Evolutionary conservation across 1,140 invertebrate species (phyloP), one percentile per base, ranked within the genome.

Genomic region (Drosophila paulistorum): DNA sequence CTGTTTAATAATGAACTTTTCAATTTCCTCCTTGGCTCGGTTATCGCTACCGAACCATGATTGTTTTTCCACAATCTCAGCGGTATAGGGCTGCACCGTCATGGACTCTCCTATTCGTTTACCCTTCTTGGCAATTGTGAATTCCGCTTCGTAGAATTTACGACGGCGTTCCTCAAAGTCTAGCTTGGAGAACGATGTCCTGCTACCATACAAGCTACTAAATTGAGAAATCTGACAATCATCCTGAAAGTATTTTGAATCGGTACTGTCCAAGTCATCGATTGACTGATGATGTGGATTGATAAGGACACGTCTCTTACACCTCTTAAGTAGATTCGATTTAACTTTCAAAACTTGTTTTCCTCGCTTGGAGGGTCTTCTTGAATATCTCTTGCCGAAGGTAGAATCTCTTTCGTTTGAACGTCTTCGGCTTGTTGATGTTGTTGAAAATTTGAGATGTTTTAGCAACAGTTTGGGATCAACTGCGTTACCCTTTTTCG

Each of bases 91-190:
- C 1, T 9, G 2, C 0, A 48, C 45, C 77, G 82, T 82, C 10
- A 79, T 13, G 10, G 41, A 7, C 0, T 82, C 75, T 39, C 61
- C 73, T 60, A 82, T 67, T 26, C 70, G 72, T 20, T 23, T 65
- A 1, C 79, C 74, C 20, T 65, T 23, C 5, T 33, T 87, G 11
- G 79, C 64, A 9, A 86, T 82, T n/a, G 83, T 79, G 62, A 48
- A 86, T 54, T 87, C 82, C 5, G 45, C 79, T 33, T 68, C 30
- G 35, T 71, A 0, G 35, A 82, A 79, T 3, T 26, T 13, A 11
- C 48, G 26, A 0, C 80, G 59, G 5, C 68, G 68, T 26, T 82
- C 79, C 10, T 33, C 61, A 37, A 82, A 82, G 10, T 23, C 65
- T 1, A 62, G 0, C 14, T 39, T 26, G 6, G 23, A 9, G 30